Evolutionary conservation across 2,797 vertebrate genomes (phyloP).

Genomic region (Enoplosus armatus): DNA sequence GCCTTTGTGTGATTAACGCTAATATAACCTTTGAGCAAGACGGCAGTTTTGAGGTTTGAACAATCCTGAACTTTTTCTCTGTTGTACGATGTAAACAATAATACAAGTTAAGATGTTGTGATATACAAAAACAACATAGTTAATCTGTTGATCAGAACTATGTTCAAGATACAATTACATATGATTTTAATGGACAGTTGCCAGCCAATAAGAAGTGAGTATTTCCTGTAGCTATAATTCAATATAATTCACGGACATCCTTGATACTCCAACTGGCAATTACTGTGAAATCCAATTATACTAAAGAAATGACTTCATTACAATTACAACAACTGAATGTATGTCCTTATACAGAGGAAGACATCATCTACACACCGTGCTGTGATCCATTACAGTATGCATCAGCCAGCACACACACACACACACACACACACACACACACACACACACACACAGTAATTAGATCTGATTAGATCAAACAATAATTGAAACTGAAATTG

Average conservation of each 20-base stretch:
- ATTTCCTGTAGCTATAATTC: not conserved
- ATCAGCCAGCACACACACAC: not conserved
- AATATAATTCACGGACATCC: not conserved
- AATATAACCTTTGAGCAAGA: not conserved
- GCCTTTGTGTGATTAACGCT: not conserved
- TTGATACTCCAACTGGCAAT: not conserved
- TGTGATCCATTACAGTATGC: constrained; percentile 8
- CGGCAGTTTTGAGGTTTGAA: not conserved
- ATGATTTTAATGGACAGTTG: constrained; percentile 4
- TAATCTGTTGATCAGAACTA: not conserved
- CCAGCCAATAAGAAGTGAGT: not conserved
- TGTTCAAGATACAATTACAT: not conserved
- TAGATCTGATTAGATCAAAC: constrained; percentile 16
- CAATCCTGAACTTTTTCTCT: not conserved
- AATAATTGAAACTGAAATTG: constrained; percentile 22
- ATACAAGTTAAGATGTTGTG: no score
- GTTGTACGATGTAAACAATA: no score
- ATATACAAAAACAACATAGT: not conserved
- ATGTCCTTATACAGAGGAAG: constrained; percentile 3
- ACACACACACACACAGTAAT: constrained; percentile 10
- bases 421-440: not conserved
- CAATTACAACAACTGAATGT: not conserved
- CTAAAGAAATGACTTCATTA: constrained; percentile 32
- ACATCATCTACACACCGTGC: not conserved
- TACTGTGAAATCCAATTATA: constrained; percentile 15